Conservation (phyloP, 1,140 invertebrate genomes). For the Listronotus oregonensis region DNA sequence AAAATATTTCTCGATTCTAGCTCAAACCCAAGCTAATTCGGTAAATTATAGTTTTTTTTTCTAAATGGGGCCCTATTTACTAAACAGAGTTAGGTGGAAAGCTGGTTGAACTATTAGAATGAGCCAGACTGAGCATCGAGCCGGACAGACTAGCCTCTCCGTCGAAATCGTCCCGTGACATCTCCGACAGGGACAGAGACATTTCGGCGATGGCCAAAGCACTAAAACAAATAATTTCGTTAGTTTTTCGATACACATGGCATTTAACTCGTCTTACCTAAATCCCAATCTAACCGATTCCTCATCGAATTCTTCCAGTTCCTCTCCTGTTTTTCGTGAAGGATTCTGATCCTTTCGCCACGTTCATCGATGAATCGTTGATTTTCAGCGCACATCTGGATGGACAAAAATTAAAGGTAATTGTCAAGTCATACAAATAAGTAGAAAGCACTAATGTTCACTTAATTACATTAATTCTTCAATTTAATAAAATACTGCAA, state of each 20-base stretch:
- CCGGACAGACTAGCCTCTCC: slow-evolving; percentile 90
- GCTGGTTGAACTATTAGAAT: slow-evolving; percentile 90
- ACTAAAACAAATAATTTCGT: slow-evolving; percentile 33
- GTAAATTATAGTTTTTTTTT: background rate
- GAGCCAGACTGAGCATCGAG: slow-evolving; percentile 90
- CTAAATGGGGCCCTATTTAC: slow-evolving; percentile 12
- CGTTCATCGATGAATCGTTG: slow-evolving; percentile 89
- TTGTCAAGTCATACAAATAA: too few species aligned
- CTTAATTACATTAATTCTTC: too few species aligned
- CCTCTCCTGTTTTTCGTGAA: slow-evolving; percentile 89
- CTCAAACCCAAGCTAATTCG: background rate
- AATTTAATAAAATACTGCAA: too few species aligned
- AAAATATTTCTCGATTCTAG: background rate
- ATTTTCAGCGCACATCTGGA: slow-evolving; percentile 88
- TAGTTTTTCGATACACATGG: background rate
- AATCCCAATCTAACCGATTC: slow-evolving; percentile 91
- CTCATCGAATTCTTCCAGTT: slow-evolving; percentile 92
- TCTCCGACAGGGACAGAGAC: slow-evolving; percentile 86
- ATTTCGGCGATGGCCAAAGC: slow-evolving; percentile 85
- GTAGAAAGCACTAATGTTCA: too few species aligned
- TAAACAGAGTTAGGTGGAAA: slow-evolving; percentile 81
- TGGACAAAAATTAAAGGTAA: too few species aligned
- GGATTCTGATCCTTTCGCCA: slow-evolving; percentile 81
- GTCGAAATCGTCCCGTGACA: slow-evolving; percentile 83
- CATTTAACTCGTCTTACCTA: slow-evolving; percentile 63